Evolutionary conservation across 2,888 invertebrate genomes (phyloP), one percentile per base, ranked within the genome.

Genomic region (Sinelater perroti): DNA sequence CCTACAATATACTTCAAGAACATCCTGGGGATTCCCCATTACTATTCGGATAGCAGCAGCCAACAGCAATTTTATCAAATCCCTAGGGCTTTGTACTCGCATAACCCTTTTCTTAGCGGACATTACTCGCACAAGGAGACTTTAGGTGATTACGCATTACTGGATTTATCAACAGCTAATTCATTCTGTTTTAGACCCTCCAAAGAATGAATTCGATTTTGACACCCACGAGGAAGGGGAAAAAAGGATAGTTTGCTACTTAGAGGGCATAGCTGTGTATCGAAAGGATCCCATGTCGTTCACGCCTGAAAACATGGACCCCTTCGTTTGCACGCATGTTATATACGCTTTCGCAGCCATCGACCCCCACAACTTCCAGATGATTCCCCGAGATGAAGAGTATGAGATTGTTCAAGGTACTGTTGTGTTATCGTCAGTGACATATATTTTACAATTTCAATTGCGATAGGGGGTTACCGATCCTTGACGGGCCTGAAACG

Each of bases 321-420:
- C 83, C 2, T 82, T 84, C 61, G 79, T 83, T 24, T 91, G 91
- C 76, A 88, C 89, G 1, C 90, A 91, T 70, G 78, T 91, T 1
- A 83, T 91, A 60, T 91, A 91, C 70, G 85, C 87, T 1, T 88
- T 87, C 64, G 89, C 90, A 3, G 83, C 84, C 1, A 77, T 91
- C 60, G 87, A 90, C 70, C 85, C 87, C 0, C 84, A 86, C 61
- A 83, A 82, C 0, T 84, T 85, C 66, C 79, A 81, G 8, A 79
- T 91, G 14, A 79, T 83, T 33, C 83, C 89, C 0, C 81, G 83
- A 24, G 88, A 90, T 73, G 84, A 84, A 50, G 88, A 88, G 69
- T 88, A 86, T 67, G 90, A 91, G 70, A 76, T 88, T 54, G 79
- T 89, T 5, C 87, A 87, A 81, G 90, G 90, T 50, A 36, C 10